Base-by-base conservation (phyloP, 2,113 vertebrate species). In the Puntigrus tetrazona region DNA sequence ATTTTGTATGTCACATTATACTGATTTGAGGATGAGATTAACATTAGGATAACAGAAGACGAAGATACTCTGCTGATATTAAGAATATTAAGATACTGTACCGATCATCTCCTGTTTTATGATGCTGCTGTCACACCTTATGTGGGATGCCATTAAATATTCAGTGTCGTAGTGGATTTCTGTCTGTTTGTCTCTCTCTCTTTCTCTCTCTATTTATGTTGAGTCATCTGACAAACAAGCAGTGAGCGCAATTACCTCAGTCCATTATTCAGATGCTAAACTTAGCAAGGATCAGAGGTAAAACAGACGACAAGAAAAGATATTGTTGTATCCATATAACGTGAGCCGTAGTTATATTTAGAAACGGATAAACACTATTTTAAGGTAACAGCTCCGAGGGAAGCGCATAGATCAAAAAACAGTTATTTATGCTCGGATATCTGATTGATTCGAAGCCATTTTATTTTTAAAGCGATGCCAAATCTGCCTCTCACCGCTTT, bases 131-230 rank as follows among this genome's bases (percentile, higher is more conserved):
- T 87, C 74, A 74, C 75, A 83, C 45, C 34, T 77, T 25, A 80
- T 6, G 75, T 83, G 90, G 87, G 85, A 90, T 85, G 11, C 80
- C 69, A 78, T 91, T 87, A 85, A 87, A 87, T 87, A 92, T 91
- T 86, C 88, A 91, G 84, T 9, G 77, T 78, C 72, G 55, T 43
- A 69, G 16, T 78, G 83, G 18, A 41, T 45, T 45, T 50, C 22
- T 79, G 4, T 63, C 22, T 73, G 14, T 75, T 20, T 75, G 34
- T 72, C 36, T 75, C 41, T 84, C 45, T 57, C 61, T 84, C 59
- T 77, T 16, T 69, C 34, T 63, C 25, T 52, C 25, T 79, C 31
- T 79, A 25, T 80, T 78, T 81, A 29, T 85, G 70, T 57, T 80
- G 57, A 80, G 25, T 80, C 78, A 67, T 75, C 31, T 63, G 34